Conservation (phyloP, 64 coral and sea anemone genomes). For the Astreopora myriophthalma region DNA sequence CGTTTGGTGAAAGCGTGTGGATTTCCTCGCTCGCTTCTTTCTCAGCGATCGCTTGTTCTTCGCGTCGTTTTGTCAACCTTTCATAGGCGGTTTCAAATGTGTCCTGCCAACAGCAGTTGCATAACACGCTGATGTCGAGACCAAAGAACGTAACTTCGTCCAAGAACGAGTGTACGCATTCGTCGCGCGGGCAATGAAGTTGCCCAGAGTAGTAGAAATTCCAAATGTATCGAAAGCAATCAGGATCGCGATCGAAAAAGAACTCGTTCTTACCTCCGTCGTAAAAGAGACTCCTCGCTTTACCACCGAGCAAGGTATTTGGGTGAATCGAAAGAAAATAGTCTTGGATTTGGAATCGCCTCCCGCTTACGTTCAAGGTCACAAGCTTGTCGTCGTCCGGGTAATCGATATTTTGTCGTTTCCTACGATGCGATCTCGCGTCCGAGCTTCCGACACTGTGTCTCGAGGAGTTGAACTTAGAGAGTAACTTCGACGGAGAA, state of each 20-base stretch:
- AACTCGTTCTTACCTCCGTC: slow-evolving; percentile 44
- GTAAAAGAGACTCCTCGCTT: slow-evolving; percentile 23
- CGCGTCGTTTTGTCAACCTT: slow-evolving; percentile 23
- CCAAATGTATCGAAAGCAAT: slow-evolving; percentile 73
- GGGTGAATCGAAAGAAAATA: slow-evolving; percentile 51
- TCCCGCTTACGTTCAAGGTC: slow-evolving; percentile 67
- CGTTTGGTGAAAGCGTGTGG: neutral
- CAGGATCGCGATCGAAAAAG: slow-evolving; percentile 81
- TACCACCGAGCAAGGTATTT: slow-evolving; percentile 52
- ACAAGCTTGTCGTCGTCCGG: slow-evolving; percentile 46
- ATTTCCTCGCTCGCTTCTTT: neutral
- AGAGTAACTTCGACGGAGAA: slow-evolving; percentile 23
- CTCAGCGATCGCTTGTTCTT: neutral
- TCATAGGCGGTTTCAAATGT: slow-evolving; percentile 35
- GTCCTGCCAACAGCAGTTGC: slow-evolving; percentile 62
- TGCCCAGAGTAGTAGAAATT: slow-evolving; percentile 73
- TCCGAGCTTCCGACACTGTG: neutral
- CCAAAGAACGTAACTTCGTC: slow-evolving; percentile 78
- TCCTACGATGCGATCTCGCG: neutral
- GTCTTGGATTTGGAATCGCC: slow-evolving; percentile 54
- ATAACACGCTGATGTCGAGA: slow-evolving; percentile 30
- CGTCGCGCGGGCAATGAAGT: slow-evolving; percentile 64
- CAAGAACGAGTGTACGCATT: slow-evolving; percentile 52
- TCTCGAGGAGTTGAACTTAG: neutral
- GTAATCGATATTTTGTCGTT: slow-evolving; percentile 44